These are phyloP conservation scores for Micrasema longulum DNA, from an alignment of 1,140 invertebrate genomes.

Conservation along the genomic window DNA sequence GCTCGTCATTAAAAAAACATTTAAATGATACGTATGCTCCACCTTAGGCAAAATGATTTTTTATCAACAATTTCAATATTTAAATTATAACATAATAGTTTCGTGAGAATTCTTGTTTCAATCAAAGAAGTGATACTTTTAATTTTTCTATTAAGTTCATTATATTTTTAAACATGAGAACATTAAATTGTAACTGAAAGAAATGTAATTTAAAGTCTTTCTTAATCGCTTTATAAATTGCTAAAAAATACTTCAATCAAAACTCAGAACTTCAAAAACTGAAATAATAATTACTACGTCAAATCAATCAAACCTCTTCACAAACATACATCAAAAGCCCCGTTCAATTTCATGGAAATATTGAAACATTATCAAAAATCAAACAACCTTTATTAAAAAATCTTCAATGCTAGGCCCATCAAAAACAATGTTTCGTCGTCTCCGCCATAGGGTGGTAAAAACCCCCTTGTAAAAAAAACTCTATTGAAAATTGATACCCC, in stretches of 20 bases:
- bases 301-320: constrained; percentile 12
- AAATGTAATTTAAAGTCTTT: too few species aligned
- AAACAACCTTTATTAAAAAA: constrained; percentile 25
- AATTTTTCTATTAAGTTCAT: too few species aligned
- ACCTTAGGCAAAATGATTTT: too few species aligned
- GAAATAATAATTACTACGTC: constrained; percentile 6
- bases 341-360: constrained; percentile 17
- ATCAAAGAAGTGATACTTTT: too few species aligned
- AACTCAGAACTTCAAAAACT: not conserved
- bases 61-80: too few species aligned
- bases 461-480: constrained; percentile 7
- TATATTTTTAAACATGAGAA: too few species aligned
- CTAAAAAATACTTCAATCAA: not conserved
- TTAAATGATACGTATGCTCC: too few species aligned
- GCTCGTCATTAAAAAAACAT: too few species aligned
- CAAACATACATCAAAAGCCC: constrained; percentile 9
- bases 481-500: constrained; percentile 35
- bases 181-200: too few species aligned
- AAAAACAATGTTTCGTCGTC: constrained; percentile 28
- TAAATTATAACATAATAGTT: too few species aligned
- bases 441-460: constrained; percentile 6
- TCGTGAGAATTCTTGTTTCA: too few species aligned
- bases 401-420: constrained; percentile 12
- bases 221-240: not conserved
- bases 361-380: constrained; percentile 30